Percentiles rank a stretch among this genome's conserved stretches.
Evolutionary conservation across 2,888 invertebrate species (phyloP).

Genomic region (Neoascia interrupta): DNA sequence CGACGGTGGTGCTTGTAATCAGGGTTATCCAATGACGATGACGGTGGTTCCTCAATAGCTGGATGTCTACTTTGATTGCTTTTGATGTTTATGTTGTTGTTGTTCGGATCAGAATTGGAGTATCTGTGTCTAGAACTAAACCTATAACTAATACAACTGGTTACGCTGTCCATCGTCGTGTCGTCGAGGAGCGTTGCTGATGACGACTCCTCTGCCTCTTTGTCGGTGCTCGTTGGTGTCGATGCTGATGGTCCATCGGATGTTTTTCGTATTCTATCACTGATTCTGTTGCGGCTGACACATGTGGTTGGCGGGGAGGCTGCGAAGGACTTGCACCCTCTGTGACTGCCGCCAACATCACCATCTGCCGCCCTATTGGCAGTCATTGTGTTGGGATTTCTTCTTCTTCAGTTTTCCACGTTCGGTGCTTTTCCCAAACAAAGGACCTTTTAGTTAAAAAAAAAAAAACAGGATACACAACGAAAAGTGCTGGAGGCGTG

Average conservation of each 20-base stretch:
- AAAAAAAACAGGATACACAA: slow-evolving; percentile 57
- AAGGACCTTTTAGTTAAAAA: slow-evolving; percentile 40
- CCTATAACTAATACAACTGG: slow-evolving; percentile 64
- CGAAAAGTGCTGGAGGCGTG: slow-evolving; percentile 36
- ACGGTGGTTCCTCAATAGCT: slow-evolving; percentile 64
- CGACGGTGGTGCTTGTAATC: slow-evolving; percentile 69
- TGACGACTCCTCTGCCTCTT: slow-evolving; percentile 12
- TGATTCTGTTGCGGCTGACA: slow-evolving; percentile 59
- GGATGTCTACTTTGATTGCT: slow-evolving; percentile 60
- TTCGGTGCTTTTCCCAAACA: slow-evolving; percentile 28
- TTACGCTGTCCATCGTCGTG: slow-evolving; percentile 50
- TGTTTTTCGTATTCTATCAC: slow-evolving; percentile 54
- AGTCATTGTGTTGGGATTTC: slow-evolving; percentile 69
- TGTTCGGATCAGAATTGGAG: slow-evolving; percentile 20
- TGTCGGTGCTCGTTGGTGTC: slow-evolving; percentile 4
- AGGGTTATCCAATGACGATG: slow-evolving; percentile 40
- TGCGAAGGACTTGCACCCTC: slow-evolving; percentile 40
- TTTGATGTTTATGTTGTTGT: slow-evolving; percentile 33
- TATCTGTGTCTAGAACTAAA: slow-evolving; percentile 59
- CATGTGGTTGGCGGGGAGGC: slow-evolving; percentile 24
- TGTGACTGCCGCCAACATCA: slow-evolving; percentile 60
- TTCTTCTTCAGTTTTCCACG: slow-evolving; percentile 58
- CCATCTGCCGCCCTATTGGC: slow-evolving; percentile 70
- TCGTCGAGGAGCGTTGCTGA: slow-evolving; percentile 21
- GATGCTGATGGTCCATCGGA: slow-evolving; percentile 29